A percentile compares a stretch with the other conserved stretches of the same genome.
phyloP scores from a whole-genome alignment of 2,113 vertebrate genomes.

The Passer domesticus region DNA sequence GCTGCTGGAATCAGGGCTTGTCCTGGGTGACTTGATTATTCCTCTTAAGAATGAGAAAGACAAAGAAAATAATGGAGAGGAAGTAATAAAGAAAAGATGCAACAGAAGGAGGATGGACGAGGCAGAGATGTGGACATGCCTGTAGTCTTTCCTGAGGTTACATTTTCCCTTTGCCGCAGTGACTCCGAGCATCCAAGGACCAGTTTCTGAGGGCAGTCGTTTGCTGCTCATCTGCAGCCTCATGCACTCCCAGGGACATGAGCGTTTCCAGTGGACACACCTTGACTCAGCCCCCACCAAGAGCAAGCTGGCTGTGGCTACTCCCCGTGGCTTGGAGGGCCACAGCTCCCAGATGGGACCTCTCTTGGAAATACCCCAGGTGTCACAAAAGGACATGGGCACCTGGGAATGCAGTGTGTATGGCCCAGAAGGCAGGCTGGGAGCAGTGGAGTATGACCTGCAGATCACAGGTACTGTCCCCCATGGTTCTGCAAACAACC shows the following conservation, averaged over 20 bases:
- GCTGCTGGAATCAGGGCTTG: neutral
- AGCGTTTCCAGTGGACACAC: slow-evolving; percentile 63
- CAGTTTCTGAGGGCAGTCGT: neutral
- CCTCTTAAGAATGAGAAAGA: neutral
- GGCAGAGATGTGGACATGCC: neutral
- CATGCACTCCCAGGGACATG: slow-evolving; percentile 12
- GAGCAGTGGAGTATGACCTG: slow-evolving; percentile 32
- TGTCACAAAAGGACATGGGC: slow-evolving; percentile 30
- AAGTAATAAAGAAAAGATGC: neutral
- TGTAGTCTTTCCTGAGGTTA: neutral
- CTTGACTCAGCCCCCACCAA: neutral
- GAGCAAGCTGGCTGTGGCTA: neutral
- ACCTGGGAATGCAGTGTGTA: slow-evolving; percentile 60
- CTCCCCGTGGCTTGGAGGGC: neutral
- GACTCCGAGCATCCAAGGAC: neutral
- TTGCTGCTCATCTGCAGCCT: slow-evolving; percentile 49
- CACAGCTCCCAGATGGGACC: neutral
- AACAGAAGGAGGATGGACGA: neutral
- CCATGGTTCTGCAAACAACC: fast-evolving
- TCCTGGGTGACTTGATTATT: neutral
- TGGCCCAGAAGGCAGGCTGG: slow-evolving; percentile 42
- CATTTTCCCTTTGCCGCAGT: slow-evolving; percentile 18
- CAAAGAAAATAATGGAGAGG: neutral
- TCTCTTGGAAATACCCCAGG: slow-evolving; percentile 11
- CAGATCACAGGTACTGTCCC: slow-evolving; percentile 47